Percentiles rank a stretch among this genome's conserved stretches.
These are phyloP conservation scores for Drosophila melanosoma DNA, from an alignment of 2,888 invertebrate genomes.

Conservation along the genomic window DNA sequence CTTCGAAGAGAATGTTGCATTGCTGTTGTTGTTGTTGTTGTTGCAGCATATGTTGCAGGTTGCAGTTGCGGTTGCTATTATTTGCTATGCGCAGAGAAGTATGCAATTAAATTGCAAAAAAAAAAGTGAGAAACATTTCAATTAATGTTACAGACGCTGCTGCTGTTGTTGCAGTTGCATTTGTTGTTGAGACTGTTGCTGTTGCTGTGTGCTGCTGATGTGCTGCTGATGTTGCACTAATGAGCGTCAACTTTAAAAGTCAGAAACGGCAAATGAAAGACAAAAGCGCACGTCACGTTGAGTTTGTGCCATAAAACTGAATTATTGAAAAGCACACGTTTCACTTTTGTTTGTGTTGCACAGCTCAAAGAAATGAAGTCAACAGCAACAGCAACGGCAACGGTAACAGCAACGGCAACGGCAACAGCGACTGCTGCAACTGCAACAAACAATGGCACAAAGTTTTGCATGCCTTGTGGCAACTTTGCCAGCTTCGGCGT, in stretches of 20 bases:
- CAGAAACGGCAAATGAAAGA: slow-evolving; percentile 50
- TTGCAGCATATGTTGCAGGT: slow-evolving; percentile 8
- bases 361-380: slow-evolving; percentile 74
- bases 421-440: slow-evolving; percentile 24
- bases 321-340: slow-evolving; percentile 81
- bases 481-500: slow-evolving; percentile 46
- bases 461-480: slow-evolving; percentile 46
- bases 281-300: slow-evolving; percentile 66
- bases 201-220: not conserved
- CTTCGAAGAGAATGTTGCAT: slow-evolving; percentile 28
- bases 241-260: slow-evolving; percentile 74
- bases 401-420: slow-evolving; percentile 7
- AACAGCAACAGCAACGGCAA: slow-evolving; percentile 57
- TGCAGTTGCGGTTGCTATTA: slow-evolving; percentile 49
- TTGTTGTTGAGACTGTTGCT: not conserved
- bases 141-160: slow-evolving; percentile 63
- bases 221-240: slow-evolving; percentile 52
- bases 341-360: slow-evolving; percentile 76
- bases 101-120: slow-evolving; percentile 68
- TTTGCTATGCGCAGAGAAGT: slow-evolving; percentile 63
- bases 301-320: slow-evolving; percentile 79
- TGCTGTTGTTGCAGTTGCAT: slow-evolving; percentile 3
- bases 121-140: slow-evolving; percentile 79
- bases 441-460: slow-evolving; percentile 57
- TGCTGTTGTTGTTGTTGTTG: slow-evolving; percentile 18